Evolutionary conservation across 2,113 vertebrate species (phyloP), one percentile per base, ranked within the genome.

Genomic region (Panthera tigris): DNA sequence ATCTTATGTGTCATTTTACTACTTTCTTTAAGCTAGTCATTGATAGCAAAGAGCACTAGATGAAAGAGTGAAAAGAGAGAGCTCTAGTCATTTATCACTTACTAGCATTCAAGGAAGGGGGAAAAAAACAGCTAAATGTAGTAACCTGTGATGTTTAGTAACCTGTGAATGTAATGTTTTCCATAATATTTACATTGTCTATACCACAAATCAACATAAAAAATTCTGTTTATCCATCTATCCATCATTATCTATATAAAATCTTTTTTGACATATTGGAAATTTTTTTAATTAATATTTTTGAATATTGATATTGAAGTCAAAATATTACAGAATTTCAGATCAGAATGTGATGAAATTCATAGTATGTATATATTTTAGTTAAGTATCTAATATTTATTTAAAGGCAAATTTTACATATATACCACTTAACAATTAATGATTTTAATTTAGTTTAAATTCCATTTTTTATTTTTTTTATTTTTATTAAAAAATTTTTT

Each of bases 391-490:
- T 80, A 63, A 61, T 82, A 63, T 92, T 69, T 89, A 83, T 45
- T 27, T 71, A 74, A 80, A 84, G 29, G 19, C 7, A 91, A 83
- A 48, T 79, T 92, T 78, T 31, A 61, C 27, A 48, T 61, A n/a
- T 25, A 63, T 74, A 41, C 14, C 23, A 78, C 57, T 85, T 36
- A 78, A 69, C 4, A 89, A 50, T 61, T 63, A 86, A 86, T 15
- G 16, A 57, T 92, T 80, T 57, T 84, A 65, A 84, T 90, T 95
- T 80, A 79, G 23, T 84, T 89, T 89, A 95, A 80, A 78, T 95
- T 69, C 8, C 4, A 36, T 66, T 27, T 48, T 88, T 45, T 95
- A 23, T 45, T 45, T 45, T 45, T 45, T 45, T 45, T 9, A 9
- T 45, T 45, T 45, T 9, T 9, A 9, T 45, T 1, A 45, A 45